phyloP scores from a whole-genome alignment of 2,113 vertebrate genomes.

The Hemiscyllium ocellatum region DNA sequence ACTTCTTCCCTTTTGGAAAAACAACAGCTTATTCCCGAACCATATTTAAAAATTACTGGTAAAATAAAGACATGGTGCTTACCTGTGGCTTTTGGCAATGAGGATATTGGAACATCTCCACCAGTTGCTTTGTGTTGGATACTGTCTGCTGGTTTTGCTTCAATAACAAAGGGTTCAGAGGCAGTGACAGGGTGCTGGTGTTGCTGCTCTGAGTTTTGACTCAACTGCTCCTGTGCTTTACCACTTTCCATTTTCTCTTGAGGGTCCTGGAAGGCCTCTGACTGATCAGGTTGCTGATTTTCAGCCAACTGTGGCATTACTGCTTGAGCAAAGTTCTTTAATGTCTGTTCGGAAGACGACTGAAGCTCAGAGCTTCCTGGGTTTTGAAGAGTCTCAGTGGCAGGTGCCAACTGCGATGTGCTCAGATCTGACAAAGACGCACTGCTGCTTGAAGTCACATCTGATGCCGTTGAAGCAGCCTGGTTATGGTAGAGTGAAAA shows the following conservation, averaged over 20 bases:
- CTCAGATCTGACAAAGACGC: constrained; percentile 17
- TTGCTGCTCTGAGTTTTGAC: neutral
- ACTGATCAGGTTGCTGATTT: neutral
- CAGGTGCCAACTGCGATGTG: neutral
- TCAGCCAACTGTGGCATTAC: neutral
- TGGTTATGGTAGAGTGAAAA: neutral
- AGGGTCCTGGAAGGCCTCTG: neutral
- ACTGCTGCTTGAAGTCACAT: constrained; percentile 11
- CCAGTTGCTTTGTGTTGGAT: constrained; percentile 6
- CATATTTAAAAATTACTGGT: neutral
- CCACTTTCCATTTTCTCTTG: neutral
- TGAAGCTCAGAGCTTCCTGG: neutral
- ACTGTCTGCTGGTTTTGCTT: constrained; percentile 15
- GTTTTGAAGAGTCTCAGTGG: neutral
- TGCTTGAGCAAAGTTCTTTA: constrained; percentile 16
- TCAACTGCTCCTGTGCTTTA: neutral
- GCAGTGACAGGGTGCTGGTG: neutral
- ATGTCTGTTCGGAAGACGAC: neutral
- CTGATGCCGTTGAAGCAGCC: neutral
- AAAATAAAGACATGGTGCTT: neutral
- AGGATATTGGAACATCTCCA: constrained; percentile 12
- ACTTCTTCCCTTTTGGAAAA: neutral
- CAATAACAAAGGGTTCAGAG: neutral
- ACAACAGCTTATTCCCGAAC: neutral
- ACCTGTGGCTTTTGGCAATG: constrained; percentile 27